Conservation (phyloP, 2,113 vertebrate species). For the Morone chrysops region DNA sequence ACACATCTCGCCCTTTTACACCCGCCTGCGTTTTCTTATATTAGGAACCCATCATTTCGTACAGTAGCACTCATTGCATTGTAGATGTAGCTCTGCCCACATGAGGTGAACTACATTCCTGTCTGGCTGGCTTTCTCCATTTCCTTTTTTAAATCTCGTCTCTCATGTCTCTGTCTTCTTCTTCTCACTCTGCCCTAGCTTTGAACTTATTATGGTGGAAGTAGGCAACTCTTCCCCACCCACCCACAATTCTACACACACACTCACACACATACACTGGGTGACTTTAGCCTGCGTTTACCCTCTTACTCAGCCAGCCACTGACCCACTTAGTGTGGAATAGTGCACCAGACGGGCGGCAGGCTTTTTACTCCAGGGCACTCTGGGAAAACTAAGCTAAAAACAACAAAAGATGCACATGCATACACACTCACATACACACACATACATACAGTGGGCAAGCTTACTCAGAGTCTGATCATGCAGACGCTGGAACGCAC, state of each 20-base stretch:
- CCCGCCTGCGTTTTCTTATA: conserved; percentile 42
- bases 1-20: conserved; percentile 42
- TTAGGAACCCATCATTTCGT: conserved; percentile 45
- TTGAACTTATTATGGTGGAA: conserved; percentile 63
- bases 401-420: conserved; percentile 64
- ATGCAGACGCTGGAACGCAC: conserved; percentile 26
- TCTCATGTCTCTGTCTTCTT: conserved; percentile 22
- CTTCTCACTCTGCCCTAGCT: conserved; percentile 50
- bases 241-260: conserved; percentile 9
- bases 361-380: conserved; percentile 72
- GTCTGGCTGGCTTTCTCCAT: conserved; percentile 47
- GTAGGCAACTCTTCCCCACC: conserved; percentile 25
- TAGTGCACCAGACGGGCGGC: conserved; percentile 67
- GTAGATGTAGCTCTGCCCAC: conserved; percentile 21
- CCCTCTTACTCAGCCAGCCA: conserved; percentile 69
- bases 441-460: conserved; percentile 3
- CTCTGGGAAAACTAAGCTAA: conserved; percentile 62
- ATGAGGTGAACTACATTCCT: conserved; percentile 43
- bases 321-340: conserved; percentile 78
- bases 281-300: conserved; percentile 73
- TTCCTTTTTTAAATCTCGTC: conserved; percentile 54
- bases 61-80: conserved; percentile 26
- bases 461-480: conserved; percentile 46
- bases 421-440: conserved; percentile 1
- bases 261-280: conserved; percentile 8